phyloP scores from a whole-genome alignment of 1,140 invertebrate genomes.

The Dendroctonus valens region DNA sequence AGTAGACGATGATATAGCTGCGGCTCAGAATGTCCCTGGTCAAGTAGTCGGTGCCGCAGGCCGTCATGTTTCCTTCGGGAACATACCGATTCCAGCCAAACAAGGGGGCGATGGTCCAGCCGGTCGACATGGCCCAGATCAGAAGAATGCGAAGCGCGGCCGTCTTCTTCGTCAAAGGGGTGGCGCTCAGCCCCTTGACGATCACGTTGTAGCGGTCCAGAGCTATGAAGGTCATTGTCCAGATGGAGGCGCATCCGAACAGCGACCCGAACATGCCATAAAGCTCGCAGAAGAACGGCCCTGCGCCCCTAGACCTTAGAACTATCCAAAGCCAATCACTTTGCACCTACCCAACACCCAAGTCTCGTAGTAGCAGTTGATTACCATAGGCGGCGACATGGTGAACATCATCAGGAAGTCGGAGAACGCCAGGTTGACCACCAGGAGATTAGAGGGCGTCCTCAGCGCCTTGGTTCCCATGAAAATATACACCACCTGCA shows the following conservation, averaged over 20 bases:
- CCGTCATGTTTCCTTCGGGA: slow-evolving; percentile 84
- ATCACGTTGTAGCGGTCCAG: slow-evolving; percentile 85
- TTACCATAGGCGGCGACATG: slow-evolving; percentile 81
- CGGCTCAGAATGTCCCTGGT: slow-evolving; percentile 62
- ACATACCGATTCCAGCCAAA: slow-evolving; percentile 84
- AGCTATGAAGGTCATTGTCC: slow-evolving; percentile 80
- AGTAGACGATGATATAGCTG: slow-evolving; percentile 71
- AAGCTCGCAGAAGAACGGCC: slow-evolving; percentile 38
- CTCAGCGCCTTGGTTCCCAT: slow-evolving; percentile 70
- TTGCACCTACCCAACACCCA: slow-evolving; percentile 70
- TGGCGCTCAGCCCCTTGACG: slow-evolving; percentile 68
- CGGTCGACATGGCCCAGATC: slow-evolving; percentile 66
- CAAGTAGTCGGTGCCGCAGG: slow-evolving; percentile 83
- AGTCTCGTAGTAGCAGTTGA: slow-evolving; percentile 84
- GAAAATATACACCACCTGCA: slow-evolving; percentile 79
- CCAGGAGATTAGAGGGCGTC: slow-evolving; percentile 80
- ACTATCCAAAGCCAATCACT: background rate
- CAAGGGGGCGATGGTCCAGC: slow-evolving; percentile 71
- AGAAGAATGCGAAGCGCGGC: slow-evolving; percentile 67
- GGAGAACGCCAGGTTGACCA: slow-evolving; percentile 83
- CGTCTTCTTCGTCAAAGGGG: slow-evolving; percentile 67
- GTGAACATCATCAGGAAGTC: slow-evolving; percentile 86
- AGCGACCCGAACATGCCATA: slow-evolving; percentile 77
- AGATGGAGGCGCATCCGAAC: slow-evolving; percentile 78
- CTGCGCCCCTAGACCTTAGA: slow-evolving; percentile 20